Base-by-base conservation (phyloP, 2,888 invertebrate species). In the Bugulina stolonifera region DNA sequence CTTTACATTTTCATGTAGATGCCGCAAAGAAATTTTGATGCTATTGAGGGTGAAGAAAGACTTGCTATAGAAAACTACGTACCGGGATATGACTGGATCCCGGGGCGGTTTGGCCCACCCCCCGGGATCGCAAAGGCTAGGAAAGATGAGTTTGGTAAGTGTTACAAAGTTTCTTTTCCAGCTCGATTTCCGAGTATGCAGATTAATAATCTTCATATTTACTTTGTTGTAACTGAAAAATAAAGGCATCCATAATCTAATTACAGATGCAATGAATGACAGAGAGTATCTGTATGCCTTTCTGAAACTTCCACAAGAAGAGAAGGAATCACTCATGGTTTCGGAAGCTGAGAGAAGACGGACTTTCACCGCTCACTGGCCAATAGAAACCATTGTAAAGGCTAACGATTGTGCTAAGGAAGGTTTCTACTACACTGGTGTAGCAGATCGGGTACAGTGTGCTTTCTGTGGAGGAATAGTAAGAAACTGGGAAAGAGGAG, bases 401-500 rank as follows among this genome's bases (percentile, higher is more conserved):
- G 57, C 57, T 57, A 22, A 57, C n/a, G 57, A 57, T n/a, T 57
- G 57, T 22, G 57, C 57, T n/a, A 57, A 57, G 57, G 57, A 57
- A 27, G 57, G 57, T 5, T 57, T 57, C n/a, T 57, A 57, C 57
- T 57, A 57, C 57, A 57, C 57, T 57, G 57, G 57, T 57, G 57
- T 57, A 14, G 57, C 57, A 5, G 57, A 57, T n/a, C 5, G 57
- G n/a, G 57, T 57, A n/a, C 57, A 57, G 57, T 57, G 57, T 27
- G 57, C 57, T 5, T 57, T 57, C 57, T 57, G 57, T 57, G 57
- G 57, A 5, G 57, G 57, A 5, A 57, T 57, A 5, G 57, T 57
- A 5, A 57, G 57, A n/a, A 57, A 57, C 57, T 57, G 57, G 57
- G 57, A 57, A n/a, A 57, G 57, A 27, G 64, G 64, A n/a, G 55